phyloP scores from a whole-genome alignment of 2,888 invertebrate genomes.

The Sericinus montela region DNA sequence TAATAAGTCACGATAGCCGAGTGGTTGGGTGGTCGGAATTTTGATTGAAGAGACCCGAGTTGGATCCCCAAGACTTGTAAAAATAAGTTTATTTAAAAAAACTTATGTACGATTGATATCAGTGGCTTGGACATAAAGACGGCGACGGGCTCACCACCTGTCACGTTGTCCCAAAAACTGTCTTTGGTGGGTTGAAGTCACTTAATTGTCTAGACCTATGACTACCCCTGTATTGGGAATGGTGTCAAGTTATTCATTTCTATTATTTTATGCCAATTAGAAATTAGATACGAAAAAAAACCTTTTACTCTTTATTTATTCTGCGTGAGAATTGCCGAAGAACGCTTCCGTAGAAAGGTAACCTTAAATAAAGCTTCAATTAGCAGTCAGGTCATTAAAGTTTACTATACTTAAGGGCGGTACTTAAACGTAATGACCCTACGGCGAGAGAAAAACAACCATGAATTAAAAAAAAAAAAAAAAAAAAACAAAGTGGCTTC shows the following conservation, averaged over 20 bases:
- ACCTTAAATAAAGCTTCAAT: background rate
- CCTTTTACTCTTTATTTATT: background rate
- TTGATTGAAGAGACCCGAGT: too few species aligned
- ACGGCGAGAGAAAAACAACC: background rate
- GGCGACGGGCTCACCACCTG: too few species aligned
- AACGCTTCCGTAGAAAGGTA: background rate
- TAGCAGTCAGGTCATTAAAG: background rate
- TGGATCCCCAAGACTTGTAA: too few species aligned
- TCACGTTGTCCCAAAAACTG: too few species aligned
- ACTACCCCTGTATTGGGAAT: too few species aligned
- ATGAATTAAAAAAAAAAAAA: background rate
- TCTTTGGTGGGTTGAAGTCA: too few species aligned
- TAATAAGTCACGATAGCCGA: too few species aligned
- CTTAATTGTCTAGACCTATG: too few species aligned
- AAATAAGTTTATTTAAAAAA: too few species aligned
- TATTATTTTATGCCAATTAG: background rate
- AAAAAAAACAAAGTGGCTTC: background rate
- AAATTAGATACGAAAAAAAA: background rate
- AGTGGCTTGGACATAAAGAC: too few species aligned
- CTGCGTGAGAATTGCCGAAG: background rate
- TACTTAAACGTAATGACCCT: constrained; percentile 3
- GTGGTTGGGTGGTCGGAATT: too few species aligned
- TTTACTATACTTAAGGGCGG: background rate
- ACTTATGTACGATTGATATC: too few species aligned
- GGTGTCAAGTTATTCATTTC: background rate